A percentile compares a stretch with the other conserved stretches of the same genome.
These are phyloP conservation scores for Plecotus auritus DNA, from an alignment of 2,113 vertebrate species.

Conservation along the genomic window DNA sequence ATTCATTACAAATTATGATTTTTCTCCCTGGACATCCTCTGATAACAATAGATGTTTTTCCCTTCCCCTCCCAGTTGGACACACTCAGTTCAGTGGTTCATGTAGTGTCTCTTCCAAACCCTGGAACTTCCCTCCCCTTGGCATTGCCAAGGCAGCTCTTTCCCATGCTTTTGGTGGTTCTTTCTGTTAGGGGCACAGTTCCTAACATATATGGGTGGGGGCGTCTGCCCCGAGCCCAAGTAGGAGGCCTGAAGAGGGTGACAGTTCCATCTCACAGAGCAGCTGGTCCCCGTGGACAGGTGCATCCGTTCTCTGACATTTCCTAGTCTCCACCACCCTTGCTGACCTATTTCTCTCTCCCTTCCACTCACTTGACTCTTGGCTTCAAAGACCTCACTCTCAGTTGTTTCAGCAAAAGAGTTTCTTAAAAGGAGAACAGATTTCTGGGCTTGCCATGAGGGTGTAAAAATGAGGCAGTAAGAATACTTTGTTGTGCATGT, in stretches of 20 bases:
- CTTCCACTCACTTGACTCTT: neutral
- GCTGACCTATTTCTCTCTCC: neutral
- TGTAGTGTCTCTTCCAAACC: neutral
- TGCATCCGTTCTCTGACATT: rapidly evolving
- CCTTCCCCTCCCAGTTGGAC: neutral
- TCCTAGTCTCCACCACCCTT: neutral
- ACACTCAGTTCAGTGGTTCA: neutral
- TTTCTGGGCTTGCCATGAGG: neutral
- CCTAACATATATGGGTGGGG: rapidly evolving
- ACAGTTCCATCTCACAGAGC: neutral
- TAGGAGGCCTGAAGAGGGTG: neutral
- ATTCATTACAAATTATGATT: slow-evolving; percentile 68
- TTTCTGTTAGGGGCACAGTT: neutral
- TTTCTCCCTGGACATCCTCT: slow-evolving; percentile 57
- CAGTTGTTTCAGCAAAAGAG: neutral
- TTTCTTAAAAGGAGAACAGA: neutral
- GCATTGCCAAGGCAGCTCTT: neutral
- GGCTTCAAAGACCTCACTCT: neutral
- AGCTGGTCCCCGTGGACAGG: neutral
- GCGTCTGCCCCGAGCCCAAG: neutral
- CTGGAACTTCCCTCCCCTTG: neutral
- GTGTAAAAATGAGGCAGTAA: neutral
- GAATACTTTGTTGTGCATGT: neutral
- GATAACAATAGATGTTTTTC: slow-evolving; percentile 28
- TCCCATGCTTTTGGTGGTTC: neutral